Evolutionary conservation across 2,797 vertebrate species (phyloP), one percentile per base, ranked within the genome.

Genomic region (Paramormyrops hopkinsi): DNA sequence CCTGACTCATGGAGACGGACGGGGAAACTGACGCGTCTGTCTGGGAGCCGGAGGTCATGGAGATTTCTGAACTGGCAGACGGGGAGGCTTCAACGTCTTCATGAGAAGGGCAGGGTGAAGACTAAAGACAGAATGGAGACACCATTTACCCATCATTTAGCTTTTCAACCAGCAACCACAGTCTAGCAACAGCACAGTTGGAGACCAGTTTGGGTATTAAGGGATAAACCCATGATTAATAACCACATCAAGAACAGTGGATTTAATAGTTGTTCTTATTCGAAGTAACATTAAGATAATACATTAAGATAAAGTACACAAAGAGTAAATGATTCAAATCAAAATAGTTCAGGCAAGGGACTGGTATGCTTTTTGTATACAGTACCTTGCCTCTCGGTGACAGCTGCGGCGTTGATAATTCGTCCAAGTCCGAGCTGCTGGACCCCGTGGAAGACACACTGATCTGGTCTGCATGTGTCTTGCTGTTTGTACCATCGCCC

Each of bases 401-500:
- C 90, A 48, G 50, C 89, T 92, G 93, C 0, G 89, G 89, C 1
- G 89, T 91, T 19, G 93, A 92, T 2, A 95, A 84, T 87, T 95
- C 95, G 37, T 94, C 94, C 91, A 96, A 94, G 92, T 97, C 96
- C 33, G 93, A 96, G 48, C 94, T 93, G 89, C 94, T 95, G 89
- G 96, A 96, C 25, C 96, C 96, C 88, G 92, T 95, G 0, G 93
- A 96, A 0, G 95, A 95, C 33, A 95, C 93, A 41, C 91, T 96
- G 92, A 95, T 93, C 92, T 93, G 93, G 88, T 96, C 96, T 1
- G 92, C 94, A 22, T 94, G 95, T 37, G 93, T 82, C 83, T 93
- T 95, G 91, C 90, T 25, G 4, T 73, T 93, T 0, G 94, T 90
- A 0, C 92, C 92, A 0, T 96, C 95, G 2, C 90, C 92, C 51